Evolutionary conservation across 2,113 vertebrate species (phyloP), one percentile per base, ranked within the genome.

Genomic region (Sporophila hypoxantha): DNA sequence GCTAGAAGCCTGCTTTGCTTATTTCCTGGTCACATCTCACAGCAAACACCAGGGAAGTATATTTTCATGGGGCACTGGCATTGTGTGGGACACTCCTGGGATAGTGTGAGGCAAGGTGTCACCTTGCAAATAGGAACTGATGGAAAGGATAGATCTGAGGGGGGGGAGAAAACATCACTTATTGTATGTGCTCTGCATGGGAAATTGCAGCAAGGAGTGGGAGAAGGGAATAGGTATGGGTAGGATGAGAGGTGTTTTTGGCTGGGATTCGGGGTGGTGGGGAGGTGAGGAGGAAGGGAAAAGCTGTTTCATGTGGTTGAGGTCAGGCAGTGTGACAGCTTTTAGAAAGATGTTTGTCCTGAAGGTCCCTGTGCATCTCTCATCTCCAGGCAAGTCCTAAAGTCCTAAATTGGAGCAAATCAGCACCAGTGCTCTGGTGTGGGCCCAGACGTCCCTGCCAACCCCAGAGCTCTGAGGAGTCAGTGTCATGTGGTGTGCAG

Each of bases 291-390:
- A 82, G 27, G 67, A 82, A 69, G 53, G 8, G n/a, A 20, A 57
- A 41, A 12, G 60, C 50, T 8, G 3, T 49, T 62, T 14, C 1
- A 1, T 0, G 2, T 56, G 66, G 7, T 0, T 56, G 71, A 69
- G 59, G 73, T 68, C 41, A 62, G 67, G 55, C 59, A 52, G 8
- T 0, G 25, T 25, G 37, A 37, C 67, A 74, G 60, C 22, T 82
- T 85, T 42, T 18, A 57, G 62, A 19, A 49, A 2, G 52, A 8
- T 14, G 42, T 53, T 79, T 87, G 42, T 70, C 34, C 39, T 47
- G n/a, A 53, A 57, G 26, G 26, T 76, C n/a, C 17, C 18, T n/a
- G 52, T 0, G 0, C 5, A 6, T 70, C 37, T 64, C 39, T 69
- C 30, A 4, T 49, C 36, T 82, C 50, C 41, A 21, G 76, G 14